Conservation (phyloP, 2,113 vertebrate genomes). For the Catharus fuscescens region DNA sequence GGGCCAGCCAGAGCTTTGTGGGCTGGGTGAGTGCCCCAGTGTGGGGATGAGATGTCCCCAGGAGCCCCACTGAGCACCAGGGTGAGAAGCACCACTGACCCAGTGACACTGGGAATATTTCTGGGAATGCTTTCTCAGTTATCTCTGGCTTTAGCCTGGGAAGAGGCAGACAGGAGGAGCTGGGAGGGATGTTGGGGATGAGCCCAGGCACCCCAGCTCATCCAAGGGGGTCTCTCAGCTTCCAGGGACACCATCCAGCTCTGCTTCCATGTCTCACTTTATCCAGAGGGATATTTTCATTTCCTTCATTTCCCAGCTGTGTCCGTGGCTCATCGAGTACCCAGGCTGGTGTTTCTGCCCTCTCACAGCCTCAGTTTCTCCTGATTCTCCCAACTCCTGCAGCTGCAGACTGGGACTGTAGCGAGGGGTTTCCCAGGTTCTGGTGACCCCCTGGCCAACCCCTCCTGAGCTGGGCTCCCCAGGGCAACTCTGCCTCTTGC, state of each 20-base stretch:
- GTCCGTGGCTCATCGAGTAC: accelerated
- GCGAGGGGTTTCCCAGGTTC: background rate
- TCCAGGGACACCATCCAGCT: background rate
- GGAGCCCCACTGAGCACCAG: background rate
- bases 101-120: background rate
- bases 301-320: background rate
- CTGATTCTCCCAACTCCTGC: background rate
- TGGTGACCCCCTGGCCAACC: background rate
- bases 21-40: background rate
- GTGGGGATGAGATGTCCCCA: no score
- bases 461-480: background rate
- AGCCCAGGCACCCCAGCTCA: background rate
- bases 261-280: background rate
- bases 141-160: background rate
- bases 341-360: background rate
- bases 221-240: background rate
- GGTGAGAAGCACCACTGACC: background rate
- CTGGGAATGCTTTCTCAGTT: background rate
- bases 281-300: background rate
- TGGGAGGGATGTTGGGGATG: accelerated
- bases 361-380: background rate
- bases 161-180: background rate
- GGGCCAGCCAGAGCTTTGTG: background rate
- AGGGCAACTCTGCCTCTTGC: background rate
- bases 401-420: background rate